phyloP scores from a whole-genome alignment of 2,113 vertebrate species.

The Pandion haliaetus region DNA sequence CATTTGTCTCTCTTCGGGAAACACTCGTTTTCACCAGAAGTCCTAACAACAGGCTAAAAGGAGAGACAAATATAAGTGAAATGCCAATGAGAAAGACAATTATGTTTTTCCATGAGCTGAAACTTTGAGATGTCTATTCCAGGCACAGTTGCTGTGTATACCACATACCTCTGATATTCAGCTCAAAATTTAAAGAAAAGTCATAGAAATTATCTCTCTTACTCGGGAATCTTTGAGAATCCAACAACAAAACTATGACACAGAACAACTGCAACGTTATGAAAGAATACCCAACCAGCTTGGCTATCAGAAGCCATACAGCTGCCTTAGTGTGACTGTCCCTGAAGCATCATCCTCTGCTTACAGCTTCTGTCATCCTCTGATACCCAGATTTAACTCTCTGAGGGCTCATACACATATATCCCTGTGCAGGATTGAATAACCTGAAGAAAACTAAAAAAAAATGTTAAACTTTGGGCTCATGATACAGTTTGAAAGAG shows the following conservation, averaged over 20 bases:
- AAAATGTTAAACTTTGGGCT: not conserved
- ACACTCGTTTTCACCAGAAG: not conserved
- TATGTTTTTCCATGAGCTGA: not conserved
- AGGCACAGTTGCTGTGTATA: not conserved
- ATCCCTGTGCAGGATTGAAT: not conserved
- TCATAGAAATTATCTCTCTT: not conserved
- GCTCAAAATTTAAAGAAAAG: not conserved
- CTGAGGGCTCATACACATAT: no score
- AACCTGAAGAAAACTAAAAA: not conserved
- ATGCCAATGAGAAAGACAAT: not conserved
- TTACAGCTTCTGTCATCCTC: not conserved
- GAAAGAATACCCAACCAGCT: not conserved
- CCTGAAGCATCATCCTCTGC: not conserved
- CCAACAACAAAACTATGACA: not conserved
- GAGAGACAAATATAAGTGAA: not conserved
- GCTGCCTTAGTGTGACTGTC: not conserved
- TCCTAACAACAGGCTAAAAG: not conserved
- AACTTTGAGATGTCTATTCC: not conserved
- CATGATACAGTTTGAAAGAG: not conserved
- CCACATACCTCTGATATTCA: not conserved
- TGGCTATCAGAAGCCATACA: not conserved
- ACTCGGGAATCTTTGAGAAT: not conserved
- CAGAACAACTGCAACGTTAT: fast-evolving
- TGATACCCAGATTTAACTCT: not conserved
- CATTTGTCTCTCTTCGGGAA: slow-evolving; percentile 26